phyloP scores from a whole-genome alignment of 1,140 invertebrate species.

The Drosophila pachea region DNA sequence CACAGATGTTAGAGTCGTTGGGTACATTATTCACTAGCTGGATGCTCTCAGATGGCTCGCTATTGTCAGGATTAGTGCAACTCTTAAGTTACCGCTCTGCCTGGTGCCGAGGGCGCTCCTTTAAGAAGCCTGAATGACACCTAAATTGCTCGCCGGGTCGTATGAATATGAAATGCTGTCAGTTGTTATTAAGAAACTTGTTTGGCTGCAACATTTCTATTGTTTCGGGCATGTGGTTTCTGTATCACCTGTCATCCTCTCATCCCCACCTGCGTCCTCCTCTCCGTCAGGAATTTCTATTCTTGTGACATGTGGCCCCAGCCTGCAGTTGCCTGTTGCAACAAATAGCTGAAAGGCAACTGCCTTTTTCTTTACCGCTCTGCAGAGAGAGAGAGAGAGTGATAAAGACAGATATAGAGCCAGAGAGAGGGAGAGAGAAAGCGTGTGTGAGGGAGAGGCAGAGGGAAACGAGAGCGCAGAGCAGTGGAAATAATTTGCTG shows the following conservation, averaged over 20 bases:
- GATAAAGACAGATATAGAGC: no score
- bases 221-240: conserved; percentile 7
- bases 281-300: conserved; percentile 13
- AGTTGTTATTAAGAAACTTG: conserved; percentile 43
- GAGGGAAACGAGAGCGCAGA: conserved; percentile 2
- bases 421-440: no score
- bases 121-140: neutral
- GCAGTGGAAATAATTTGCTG: conserved; percentile 47
- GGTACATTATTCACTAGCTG: no score
- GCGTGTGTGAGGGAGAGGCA: no score
- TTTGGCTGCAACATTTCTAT: conserved; percentile 34
- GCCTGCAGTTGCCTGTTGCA: conserved; percentile 14
- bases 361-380: conserved; percentile 10
- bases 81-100: neutral
- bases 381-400: neutral
- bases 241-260: neutral
- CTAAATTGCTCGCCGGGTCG: neutral
- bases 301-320: conserved; percentile 7
- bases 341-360: conserved; percentile 19
- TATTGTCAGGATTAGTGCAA: neutral
- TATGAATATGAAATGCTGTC: conserved; percentile 40
- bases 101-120: neutral
- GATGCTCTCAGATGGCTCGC: no score
- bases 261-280: neutral
- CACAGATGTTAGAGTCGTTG: no score